Base-by-base conservation (phyloP, 2,113 vertebrate species). In the Todiramphus saurophagus region DNA sequence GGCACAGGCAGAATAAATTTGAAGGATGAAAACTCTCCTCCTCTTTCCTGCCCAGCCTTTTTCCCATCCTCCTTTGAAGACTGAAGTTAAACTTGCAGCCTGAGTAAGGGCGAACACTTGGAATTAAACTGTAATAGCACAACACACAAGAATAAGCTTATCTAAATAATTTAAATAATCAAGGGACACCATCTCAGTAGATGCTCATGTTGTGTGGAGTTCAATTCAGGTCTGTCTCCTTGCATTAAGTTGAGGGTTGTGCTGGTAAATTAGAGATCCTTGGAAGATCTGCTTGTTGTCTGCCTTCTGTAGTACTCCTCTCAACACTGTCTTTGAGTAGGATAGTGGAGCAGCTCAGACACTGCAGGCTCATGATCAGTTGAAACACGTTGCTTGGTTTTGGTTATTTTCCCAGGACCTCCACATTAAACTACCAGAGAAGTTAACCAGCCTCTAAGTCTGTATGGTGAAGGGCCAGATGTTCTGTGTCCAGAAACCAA, bases 281-380 rank as follows among this genome's bases (percentile, higher is more conserved):
- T 68, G n/a, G 33, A 60, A 50, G 58, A 75, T 12, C 28, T 79
- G 41, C 48, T 76, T 70, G 13, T 77, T 79, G 27, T 46, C 69
- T 89, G 64, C 33, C n/a, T 70, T 67, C 31, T 62, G 24, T 53
- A 33, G 11, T 16, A 5, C 6, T 86, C 12, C 43, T 75, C 20
- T 41, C 6, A 67, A 4, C 2, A 3, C 6, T 51, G 16, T 41
- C 25, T 82, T 46, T 39, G 48, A 53, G 30, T 33, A 56, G 60
- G 59, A 35, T 62, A 39, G 58, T 16, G 35, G n/a, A 53, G 8
- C 35, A 51, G 8, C 50, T 85, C 25, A 43, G 19, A 35, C 37
- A 5, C 13, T 83, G 33, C n/a, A 55, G 7, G 4, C 16, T 67
- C 2, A 0, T 5, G 4, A 46, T 50, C 58, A 21, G 5, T 39